Evolutionary conservation across 2,888 invertebrate species (phyloP).

Genomic region (Brachypalpus laphriformis): DNA sequence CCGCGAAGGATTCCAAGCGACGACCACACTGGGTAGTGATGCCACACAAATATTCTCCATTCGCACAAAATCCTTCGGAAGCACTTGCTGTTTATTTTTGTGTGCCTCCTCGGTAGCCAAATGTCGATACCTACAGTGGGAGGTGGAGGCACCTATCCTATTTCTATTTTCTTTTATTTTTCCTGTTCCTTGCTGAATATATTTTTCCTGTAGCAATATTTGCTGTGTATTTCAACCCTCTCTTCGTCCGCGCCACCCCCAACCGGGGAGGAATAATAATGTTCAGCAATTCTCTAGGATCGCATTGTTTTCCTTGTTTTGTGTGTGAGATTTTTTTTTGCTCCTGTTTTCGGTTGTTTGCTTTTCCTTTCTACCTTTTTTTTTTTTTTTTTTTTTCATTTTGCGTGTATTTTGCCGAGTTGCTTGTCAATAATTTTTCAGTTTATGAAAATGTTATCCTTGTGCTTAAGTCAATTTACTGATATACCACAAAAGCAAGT

Average conservation of each 20-base stretch:
- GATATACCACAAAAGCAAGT: conserved; percentile 34
- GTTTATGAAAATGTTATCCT: conserved; percentile 68
- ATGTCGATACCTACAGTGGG: not conserved
- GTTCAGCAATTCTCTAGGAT: conserved; percentile 59
- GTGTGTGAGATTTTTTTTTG: conserved; percentile 4
- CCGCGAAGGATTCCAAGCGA: not conserved
- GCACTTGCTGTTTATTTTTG: conserved; percentile 3
- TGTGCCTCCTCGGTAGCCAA: not conserved
- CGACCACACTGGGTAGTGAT: not conserved
- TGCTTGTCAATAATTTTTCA: conserved; percentile 71
- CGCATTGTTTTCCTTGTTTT: conserved; percentile 33
- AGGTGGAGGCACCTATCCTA: not conserved
- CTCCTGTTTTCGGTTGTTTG: not conserved
- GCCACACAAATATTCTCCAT: not conserved
- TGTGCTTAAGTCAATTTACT: conserved; percentile 55
- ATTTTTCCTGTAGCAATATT: conserved; percentile 20
- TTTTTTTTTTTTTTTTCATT: conserved; percentile 42
- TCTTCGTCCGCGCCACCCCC: not conserved
- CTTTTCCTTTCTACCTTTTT: conserved; percentile 11
- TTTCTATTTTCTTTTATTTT: conserved; percentile 23
- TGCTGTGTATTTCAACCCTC: not conserved
- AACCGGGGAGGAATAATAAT: conserved; percentile 36
- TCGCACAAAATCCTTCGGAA: conserved; percentile 29
- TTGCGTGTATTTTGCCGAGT: conserved; percentile 50
- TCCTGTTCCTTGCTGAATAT: conserved; percentile 24